Evolutionary conservation across 2,888 invertebrate species (phyloP), one percentile per base, ranked within the genome.

Genomic region (Monopis laevigella): DNA sequence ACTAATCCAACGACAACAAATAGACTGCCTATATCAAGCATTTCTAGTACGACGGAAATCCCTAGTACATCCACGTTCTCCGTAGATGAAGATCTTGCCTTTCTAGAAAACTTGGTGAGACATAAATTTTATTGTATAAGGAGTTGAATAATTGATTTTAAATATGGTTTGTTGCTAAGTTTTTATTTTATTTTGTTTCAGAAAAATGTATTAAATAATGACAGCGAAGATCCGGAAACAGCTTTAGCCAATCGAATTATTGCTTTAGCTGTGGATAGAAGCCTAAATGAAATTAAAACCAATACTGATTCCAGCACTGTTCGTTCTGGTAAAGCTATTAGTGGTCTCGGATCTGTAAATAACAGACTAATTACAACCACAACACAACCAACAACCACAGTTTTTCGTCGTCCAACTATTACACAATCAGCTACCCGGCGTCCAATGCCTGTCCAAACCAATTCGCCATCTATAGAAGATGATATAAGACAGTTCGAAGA

Each of bases 91-190:
- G 86, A 86, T 56, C 62, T 86, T 47, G 81, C 75, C 27, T 86
- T 86, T 55, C 59, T 86, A 14, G 82, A 85, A 53, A 84, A 85
- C 49, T 67, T 86, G 80, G 86, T 86, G 72, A 63, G 67, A 17
- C 17, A 24, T 10, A 16, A 28, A 28, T 21, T 21, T 21, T n/a
- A 28, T 11, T n/a, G 5, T 8, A 28, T 28, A 28, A 28, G 7
- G 28, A 4, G 11, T 28, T 21, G 8, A 40, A 13, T 29, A 39
- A 39, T 43, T 7, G 7, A 38, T 16, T n/a, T 38, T 40, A 2
- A 10, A 14, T 10, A 21, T 27, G n/a, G 4, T 28, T 17, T 27
- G 18, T 35, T 17, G 30, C 14, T 19, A 36, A 35, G 18, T 32
- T 26, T 17, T 14, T 16, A 30, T 18, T 14, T 27, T 28, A 19